Percentiles rank a stretch among this genome's conserved stretches.
Conservation (phyloP, 2,888 invertebrate species). For the Ectemnius lituratus region DNA sequence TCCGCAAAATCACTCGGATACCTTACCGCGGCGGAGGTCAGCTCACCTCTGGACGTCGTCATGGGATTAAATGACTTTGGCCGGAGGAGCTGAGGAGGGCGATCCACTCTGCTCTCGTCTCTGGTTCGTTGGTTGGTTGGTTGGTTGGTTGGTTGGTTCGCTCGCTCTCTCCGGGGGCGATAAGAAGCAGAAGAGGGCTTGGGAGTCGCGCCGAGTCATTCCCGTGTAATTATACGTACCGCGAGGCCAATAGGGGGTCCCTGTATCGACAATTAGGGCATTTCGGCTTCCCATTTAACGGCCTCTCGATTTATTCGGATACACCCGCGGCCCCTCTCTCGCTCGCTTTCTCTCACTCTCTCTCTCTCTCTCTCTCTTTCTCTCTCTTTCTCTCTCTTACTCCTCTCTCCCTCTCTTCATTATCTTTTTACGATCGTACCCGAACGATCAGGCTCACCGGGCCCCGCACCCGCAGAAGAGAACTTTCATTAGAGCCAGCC, state of each 20-base stretch:
- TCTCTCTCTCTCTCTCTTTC: slow-evolving; percentile 42
- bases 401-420: slow-evolving; percentile 42
- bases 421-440: slow-evolving; percentile 55
- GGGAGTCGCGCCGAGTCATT: slow-evolving; percentile 71
- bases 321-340: slow-evolving; percentile 42
- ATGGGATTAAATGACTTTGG: slow-evolving; percentile 74
- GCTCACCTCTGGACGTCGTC: slow-evolving; percentile 63
- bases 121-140: too few relatives aligned
- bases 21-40: slow-evolving; percentile 45
- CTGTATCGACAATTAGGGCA: slow-evolving; percentile 70
- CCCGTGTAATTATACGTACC: slow-evolving; percentile 75
- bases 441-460: slow-evolving; percentile 7
- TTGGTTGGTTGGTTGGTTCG: too few relatives aligned
- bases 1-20: slow-evolving; percentile 43
- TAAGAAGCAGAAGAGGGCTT: slow-evolving; percentile 56
- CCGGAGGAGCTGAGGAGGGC: slow-evolving; percentile 45
- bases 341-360: not conserved
- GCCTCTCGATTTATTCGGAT: slow-evolving; percentile 65
- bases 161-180: slow-evolving; percentile 45
- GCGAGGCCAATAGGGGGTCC: slow-evolving; percentile 71
- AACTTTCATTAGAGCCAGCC: slow-evolving; percentile 27
- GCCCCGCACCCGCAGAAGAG: slow-evolving; percentile 8
- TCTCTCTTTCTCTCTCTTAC: slow-evolving; percentile 26
- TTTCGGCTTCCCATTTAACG: slow-evolving; percentile 70
- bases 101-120: slow-evolving; percentile 25